These are phyloP conservation scores for Pantala flavescens DNA, from an alignment of 1,140 invertebrate genomes.

Conservation along the genomic window DNA sequence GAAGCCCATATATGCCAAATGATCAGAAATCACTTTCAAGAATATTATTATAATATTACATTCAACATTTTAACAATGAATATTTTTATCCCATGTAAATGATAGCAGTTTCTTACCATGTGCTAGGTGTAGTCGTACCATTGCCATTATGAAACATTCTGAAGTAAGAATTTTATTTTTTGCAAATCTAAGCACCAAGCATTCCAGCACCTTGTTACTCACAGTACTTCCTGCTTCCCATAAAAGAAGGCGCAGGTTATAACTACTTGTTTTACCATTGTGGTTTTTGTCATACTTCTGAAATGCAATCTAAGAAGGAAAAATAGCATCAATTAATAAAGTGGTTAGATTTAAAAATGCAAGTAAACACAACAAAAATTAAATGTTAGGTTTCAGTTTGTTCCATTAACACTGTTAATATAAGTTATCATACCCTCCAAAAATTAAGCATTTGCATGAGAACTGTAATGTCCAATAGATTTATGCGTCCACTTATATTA, in stretches of 20 bases:
- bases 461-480: slow-evolving; percentile 45
- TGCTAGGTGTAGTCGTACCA: slow-evolving; percentile 57
- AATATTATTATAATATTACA: too few species aligned
- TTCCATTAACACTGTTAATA: background rate
- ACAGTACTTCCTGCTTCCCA: slow-evolving; percentile 59
- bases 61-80: too few species aligned
- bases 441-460: slow-evolving; percentile 53
- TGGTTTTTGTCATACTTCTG: slow-evolving; percentile 47
- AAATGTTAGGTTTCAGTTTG: background rate
- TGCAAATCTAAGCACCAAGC: slow-evolving; percentile 54
- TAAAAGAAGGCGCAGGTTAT: slow-evolving; percentile 49
- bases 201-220: slow-evolving; percentile 64
- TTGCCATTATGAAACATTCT: slow-evolving; percentile 55
- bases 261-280: slow-evolving; percentile 48
- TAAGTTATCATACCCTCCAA: slow-evolving; percentile 43
- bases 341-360: background rate
- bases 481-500: slow-evolving; percentile 51
- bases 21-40: too few species aligned
- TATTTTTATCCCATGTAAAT: too few species aligned
- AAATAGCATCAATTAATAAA: slow-evolving; percentile 11
- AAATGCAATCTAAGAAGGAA: slow-evolving; percentile 41
- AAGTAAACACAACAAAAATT: background rate
- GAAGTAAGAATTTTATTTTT: slow-evolving; percentile 47
- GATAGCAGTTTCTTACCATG: slow-evolving; percentile 43
- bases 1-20: too few species aligned